These are phyloP conservation scores for Lasioglossum albipes DNA, from an alignment of 1,140 invertebrate species.

Conservation along the genomic window DNA sequence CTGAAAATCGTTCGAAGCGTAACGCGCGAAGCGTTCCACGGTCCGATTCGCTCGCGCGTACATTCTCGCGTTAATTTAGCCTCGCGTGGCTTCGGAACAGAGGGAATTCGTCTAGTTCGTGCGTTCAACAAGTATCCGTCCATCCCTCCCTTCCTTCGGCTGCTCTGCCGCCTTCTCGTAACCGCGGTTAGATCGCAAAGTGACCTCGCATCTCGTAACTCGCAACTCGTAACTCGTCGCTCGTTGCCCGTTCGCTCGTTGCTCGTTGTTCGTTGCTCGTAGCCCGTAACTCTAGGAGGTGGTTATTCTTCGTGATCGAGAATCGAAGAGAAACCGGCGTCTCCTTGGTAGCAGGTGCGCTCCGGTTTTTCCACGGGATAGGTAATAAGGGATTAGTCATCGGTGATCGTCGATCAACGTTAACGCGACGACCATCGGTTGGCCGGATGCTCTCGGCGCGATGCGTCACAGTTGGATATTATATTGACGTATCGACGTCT, in stretches of 20 bases:
- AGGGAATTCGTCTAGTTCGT: slow-evolving; percentile 58
- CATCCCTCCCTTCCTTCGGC: slow-evolving; percentile 33
- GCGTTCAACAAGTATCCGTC: slow-evolving; percentile 65
- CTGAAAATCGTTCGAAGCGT: not conserved
- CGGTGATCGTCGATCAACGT: slow-evolving; percentile 73
- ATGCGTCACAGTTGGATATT: slow-evolving; percentile 64
- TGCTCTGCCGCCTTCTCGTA: slow-evolving; percentile 6
- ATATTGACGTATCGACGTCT: slow-evolving; percentile 67
- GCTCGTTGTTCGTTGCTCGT: not conserved
- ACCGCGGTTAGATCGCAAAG: slow-evolving; percentile 47
- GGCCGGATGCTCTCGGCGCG: slow-evolving; percentile 36
- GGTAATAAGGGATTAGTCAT: slow-evolving; percentile 72
- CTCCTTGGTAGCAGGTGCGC: slow-evolving; percentile 67
- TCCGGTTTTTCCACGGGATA: slow-evolving; percentile 62
- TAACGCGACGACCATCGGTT: slow-evolving; percentile 44
- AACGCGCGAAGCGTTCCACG: too few species aligned
- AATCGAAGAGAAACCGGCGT: not conserved
- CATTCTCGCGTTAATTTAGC: slow-evolving; percentile 25
- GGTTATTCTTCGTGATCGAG: slow-evolving; percentile 15
- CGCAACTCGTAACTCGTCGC: not conserved
- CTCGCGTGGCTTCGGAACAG: slow-evolving; percentile 40
- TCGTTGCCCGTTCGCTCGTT: too few species aligned
- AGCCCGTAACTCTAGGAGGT: not conserved
- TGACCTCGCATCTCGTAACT: slow-evolving; percentile 35
- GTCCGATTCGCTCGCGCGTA: too few species aligned